Evolutionary conservation across 1,140 invertebrate species (phyloP).

Genomic region (Capitella teleta): DNA sequence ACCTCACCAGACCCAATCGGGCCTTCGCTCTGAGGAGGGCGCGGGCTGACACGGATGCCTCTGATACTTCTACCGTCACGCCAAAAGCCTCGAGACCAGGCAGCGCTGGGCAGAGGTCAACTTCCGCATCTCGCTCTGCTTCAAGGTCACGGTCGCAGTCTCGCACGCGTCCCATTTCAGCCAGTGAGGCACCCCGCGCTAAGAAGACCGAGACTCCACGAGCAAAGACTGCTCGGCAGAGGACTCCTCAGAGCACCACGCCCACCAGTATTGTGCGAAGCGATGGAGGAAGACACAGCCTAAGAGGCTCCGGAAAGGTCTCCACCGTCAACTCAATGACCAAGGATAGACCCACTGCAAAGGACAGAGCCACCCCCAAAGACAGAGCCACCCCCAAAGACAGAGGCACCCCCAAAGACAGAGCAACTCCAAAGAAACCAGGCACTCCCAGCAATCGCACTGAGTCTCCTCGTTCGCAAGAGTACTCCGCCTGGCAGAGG

Average conservation of each 20-base stretch:
- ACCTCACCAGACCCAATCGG: not conserved
- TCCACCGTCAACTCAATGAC: too few species aligned
- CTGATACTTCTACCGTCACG: not conserved
- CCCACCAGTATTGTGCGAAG: too few species aligned
- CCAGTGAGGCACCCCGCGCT: not conserved
- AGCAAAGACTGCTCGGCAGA: too few species aligned
- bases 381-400: too few species aligned
- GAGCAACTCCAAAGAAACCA: not conserved
- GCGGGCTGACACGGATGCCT: not conserved
- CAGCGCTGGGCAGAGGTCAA: not conserved
- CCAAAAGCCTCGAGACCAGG: not conserved
- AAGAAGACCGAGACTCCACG: not conserved
- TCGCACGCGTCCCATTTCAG: not conserved
- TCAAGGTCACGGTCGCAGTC: not conserved
- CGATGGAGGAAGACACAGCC: too few species aligned
- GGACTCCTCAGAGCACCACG: too few species aligned
- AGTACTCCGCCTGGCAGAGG: constrained; percentile 83
- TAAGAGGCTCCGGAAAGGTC: too few species aligned
- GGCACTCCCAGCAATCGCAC: constrained; percentile 22
- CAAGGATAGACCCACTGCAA: too few species aligned
- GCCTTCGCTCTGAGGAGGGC: not conserved
- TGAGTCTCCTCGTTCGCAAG: constrained; percentile 44
- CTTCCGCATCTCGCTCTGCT: not conserved
- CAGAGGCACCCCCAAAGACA: too few species aligned
- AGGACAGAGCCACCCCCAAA: too few species aligned